Evolutionary conservation across 2,113 vertebrate genomes (phyloP).

Genomic region (Abramis brama): DNA sequence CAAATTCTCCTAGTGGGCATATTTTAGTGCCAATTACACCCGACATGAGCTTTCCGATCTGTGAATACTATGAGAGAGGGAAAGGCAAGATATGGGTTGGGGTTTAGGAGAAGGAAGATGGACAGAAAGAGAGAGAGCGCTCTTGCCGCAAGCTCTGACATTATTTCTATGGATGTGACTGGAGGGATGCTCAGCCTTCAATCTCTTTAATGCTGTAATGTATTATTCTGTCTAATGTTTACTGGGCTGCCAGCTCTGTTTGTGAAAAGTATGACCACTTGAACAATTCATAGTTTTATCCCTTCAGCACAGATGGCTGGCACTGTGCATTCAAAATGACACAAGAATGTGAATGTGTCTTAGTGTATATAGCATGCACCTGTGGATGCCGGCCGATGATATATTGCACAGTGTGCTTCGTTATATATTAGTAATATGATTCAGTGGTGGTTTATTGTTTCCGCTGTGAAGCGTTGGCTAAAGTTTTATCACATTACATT

Average conservation of each 20-base stretch:
- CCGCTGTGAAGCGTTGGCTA: not conserved
- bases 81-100: not conserved
- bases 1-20: conserved; percentile 22
- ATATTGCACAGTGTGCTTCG: not conserved
- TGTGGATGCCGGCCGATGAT: conserved; percentile 32
- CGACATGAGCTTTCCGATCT: conserved; percentile 5
- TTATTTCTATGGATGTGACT: conserved; percentile 50
- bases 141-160: conserved; percentile 48
- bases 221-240: conserved; percentile 59
- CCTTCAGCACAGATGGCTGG: conserved; percentile 34
- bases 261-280: conserved; percentile 39
- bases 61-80: not conserved
- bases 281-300: conserved; percentile 50
- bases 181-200: conserved; percentile 45
- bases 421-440: conserved; percentile 25
- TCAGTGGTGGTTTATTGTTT: conserved; percentile 1
- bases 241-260: conserved; percentile 39
- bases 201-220: conserved; percentile 52
- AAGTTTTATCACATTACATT: conserved; percentile 35
- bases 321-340: conserved; percentile 40
- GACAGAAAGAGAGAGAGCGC: not conserved
- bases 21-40: conserved; percentile 28
- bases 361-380: not conserved
- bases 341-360: conserved; percentile 15
- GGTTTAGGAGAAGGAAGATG: conserved; percentile 6